phyloP scores from a whole-genome alignment of 2,797 vertebrate genomes.

The Malurus leucopterus region DNA sequence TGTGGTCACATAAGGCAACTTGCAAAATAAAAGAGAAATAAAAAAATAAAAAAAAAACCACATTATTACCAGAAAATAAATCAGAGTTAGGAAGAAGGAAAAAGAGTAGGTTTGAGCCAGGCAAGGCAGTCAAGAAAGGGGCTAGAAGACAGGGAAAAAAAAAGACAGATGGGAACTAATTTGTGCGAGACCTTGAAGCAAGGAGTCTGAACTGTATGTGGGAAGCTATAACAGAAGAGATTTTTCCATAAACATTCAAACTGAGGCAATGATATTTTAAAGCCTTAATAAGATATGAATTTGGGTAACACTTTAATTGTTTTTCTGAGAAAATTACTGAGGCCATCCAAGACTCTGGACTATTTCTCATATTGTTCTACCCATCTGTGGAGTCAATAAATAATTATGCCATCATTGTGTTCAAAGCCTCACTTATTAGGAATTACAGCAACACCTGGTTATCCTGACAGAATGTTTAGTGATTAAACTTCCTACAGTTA shows the following conservation, averaged over 20 bases:
- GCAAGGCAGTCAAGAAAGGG: not conserved
- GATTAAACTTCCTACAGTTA: not conserved
- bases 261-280: not conserved
- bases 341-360: not conserved
- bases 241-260: not conserved
- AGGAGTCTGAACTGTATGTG: not conserved
- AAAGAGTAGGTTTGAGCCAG: not conserved
- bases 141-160: not conserved
- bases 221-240: not conserved
- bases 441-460: slow-evolving; percentile 8
- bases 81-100: not conserved
- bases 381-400: not conserved
- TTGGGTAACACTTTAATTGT: not conserved
- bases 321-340: not conserved
- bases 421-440: not conserved
- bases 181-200: slow-evolving; percentile 19
- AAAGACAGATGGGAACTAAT: slow-evolving; percentile 2
- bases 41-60: not conserved
- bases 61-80: not conserved
- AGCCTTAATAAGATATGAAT: not conserved
- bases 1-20: not conserved
- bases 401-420: not conserved
- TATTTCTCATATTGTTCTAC: slow-evolving; percentile 9
- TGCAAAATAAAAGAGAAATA: not conserved
- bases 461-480: not conserved